These are phyloP conservation scores for Butastur rufipennis DNA, from an alignment of 2,113 vertebrate genomes.

Conservation along the genomic window DNA sequence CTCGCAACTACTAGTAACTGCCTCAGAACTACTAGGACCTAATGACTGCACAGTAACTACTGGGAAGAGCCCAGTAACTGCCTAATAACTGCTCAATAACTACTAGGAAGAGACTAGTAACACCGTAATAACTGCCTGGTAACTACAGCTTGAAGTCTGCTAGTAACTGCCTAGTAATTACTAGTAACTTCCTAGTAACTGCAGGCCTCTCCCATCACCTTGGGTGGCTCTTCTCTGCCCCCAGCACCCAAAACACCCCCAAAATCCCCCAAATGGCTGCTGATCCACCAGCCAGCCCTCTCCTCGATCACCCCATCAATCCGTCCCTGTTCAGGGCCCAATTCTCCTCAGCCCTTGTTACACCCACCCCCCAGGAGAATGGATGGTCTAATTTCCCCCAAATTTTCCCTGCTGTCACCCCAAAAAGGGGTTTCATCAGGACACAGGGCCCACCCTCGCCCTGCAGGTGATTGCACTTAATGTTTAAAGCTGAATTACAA, in stretches of 20 bases:
- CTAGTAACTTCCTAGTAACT: background rate
- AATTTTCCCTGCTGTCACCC: background rate
- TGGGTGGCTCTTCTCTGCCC: background rate
- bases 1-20: too few relatives aligned
- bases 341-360: too few relatives aligned
- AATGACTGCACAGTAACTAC: too few relatives aligned
- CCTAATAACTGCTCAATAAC: too few relatives aligned
- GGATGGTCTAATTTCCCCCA: background rate
- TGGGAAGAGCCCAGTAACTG: too few relatives aligned
- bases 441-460: fast-evolving
- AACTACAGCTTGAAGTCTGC: too few relatives aligned
- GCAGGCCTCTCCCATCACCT: background rate
- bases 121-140: background rate
- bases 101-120: too few relatives aligned
- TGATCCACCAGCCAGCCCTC: fast-evolving
- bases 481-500: background rate
- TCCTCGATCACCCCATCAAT: fast-evolving
- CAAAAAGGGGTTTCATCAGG: background rate
- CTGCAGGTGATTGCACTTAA: background rate
- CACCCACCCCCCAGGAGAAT: background rate
- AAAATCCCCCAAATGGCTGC: background rate
- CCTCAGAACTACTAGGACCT: too few relatives aligned
- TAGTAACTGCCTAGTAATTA: background rate
- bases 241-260: background rate
- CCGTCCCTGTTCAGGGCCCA: fast-evolving